phyloP scores from a whole-genome alignment of 2,113 vertebrate genomes.

The Irena cyanogastra region DNA sequence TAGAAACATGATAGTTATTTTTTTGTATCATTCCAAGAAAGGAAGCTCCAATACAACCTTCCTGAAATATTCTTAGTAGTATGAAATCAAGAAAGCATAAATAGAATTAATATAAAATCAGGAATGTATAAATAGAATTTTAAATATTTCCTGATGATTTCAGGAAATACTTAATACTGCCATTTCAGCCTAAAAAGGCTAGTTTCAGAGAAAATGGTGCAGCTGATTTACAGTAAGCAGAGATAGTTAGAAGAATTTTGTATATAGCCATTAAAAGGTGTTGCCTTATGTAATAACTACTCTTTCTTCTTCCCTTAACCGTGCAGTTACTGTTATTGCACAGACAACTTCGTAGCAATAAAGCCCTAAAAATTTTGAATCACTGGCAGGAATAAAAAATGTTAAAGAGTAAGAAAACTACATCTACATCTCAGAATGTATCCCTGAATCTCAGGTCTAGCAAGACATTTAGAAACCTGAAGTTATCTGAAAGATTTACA shows the following conservation, averaged over 20 bases:
- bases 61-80: not conserved
- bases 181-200: not conserved
- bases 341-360: not conserved
- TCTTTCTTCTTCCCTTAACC: not conserved
- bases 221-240: not conserved
- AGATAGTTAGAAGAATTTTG: not conserved
- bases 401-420: not conserved
- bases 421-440: not conserved
- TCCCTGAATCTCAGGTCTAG: not conserved
- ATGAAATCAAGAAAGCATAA: not conserved
- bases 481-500: not conserved
- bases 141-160: not conserved
- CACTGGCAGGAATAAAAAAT: not conserved
- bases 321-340: not conserved
- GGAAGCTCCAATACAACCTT: not conserved
- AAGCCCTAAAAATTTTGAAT: not conserved
- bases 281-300: not conserved
- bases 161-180: not conserved
- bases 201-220: not conserved
- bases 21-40: not conserved
- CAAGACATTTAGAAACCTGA: not conserved
- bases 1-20: not conserved
- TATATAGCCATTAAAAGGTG: not conserved
- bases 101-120: not conserved
- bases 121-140: not conserved